phyloP scores from a whole-genome alignment of 2,113 vertebrate species.

The Pholis gunnellus region DNA sequence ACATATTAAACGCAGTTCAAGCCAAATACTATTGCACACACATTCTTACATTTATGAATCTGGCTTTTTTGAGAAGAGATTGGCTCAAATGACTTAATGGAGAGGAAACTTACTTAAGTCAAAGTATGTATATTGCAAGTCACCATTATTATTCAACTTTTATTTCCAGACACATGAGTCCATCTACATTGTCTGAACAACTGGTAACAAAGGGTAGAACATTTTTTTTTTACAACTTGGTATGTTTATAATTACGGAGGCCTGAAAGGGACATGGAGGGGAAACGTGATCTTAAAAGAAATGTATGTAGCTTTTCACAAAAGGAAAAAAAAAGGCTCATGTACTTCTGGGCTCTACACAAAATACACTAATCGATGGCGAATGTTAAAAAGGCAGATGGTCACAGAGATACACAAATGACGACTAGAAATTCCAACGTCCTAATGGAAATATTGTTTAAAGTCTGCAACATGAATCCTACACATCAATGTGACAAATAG shows the following conservation, averaged over 20 bases:
- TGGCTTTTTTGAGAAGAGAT: not conserved
- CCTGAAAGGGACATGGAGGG: no score
- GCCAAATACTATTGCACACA: not conserved
- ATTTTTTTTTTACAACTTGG: not conserved
- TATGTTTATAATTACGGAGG: not conserved
- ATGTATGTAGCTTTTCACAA: no score
- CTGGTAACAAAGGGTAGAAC: not conserved
- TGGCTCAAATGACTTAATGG: not conserved
- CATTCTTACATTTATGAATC: not conserved
- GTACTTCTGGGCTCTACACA: not conserved
- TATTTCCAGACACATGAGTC: not conserved
- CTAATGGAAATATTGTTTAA: not conserved
- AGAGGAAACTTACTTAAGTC: not conserved
- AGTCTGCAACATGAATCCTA: not conserved
- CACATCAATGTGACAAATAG: not conserved
- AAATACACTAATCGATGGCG: not conserved
- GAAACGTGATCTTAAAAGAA: no score
- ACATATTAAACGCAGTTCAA: not conserved
- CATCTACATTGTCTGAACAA: not conserved
- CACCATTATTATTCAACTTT: no score
- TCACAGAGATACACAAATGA: not conserved
- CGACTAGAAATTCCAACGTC: not conserved
- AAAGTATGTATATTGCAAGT: not conserved
- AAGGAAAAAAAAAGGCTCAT: not conserved
- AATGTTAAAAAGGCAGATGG: slow-evolving; percentile 2